Base-by-base conservation (phyloP, 2,797 vertebrate genomes). In the Nothura maculosa region DNA sequence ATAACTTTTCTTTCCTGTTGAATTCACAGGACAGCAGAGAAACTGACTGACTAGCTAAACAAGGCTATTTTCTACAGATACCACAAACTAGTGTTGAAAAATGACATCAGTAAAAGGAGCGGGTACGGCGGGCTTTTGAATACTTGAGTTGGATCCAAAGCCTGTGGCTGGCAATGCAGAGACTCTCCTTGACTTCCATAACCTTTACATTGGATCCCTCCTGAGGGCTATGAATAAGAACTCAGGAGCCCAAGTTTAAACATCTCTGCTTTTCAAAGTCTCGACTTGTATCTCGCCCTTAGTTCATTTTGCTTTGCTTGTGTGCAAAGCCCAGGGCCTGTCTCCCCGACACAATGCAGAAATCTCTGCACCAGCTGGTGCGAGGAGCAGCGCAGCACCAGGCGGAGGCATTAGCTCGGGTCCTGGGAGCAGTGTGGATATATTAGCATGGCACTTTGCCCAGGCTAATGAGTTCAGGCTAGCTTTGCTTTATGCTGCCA, bases 341-440 rank as follows among this genome's bases (percentile, higher is more conserved):
- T 96, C 75, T 89, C 42, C 72, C n/a, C 47, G 48, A 43, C 8
- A 79, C 34, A 89, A 75, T 54, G 38, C 79, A 78, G 90, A 89
- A 90, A 82, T 87, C 92, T 79, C 90, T 75, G 79, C 76, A 91
- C 84, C 92, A 94, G 96, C 92, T 96, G 96, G 91, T 89, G 64
- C 16, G 64, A 92, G 91, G 91, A 81, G 79, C 85, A 83, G 64
- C 73, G 78, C 10, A 69, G 89, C 85, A 78, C 79, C 89, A 80
- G 10, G 91, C 93, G 87, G 91, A 95, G 96, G 81, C 87, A 86
- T 94, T 89, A 92, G 84, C 89, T 73, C 12, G 58, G 79, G 89
- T 81, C 91, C 75, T 89, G 96, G 91, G 93, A 96, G 93, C 9
- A 78, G 82, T 89, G 85, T n/a, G 75, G 92, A 85, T 94, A 90